Base-by-base conservation (phyloP, 2,888 invertebrate genomes). In the Bembecia ichneumoniformis region DNA sequence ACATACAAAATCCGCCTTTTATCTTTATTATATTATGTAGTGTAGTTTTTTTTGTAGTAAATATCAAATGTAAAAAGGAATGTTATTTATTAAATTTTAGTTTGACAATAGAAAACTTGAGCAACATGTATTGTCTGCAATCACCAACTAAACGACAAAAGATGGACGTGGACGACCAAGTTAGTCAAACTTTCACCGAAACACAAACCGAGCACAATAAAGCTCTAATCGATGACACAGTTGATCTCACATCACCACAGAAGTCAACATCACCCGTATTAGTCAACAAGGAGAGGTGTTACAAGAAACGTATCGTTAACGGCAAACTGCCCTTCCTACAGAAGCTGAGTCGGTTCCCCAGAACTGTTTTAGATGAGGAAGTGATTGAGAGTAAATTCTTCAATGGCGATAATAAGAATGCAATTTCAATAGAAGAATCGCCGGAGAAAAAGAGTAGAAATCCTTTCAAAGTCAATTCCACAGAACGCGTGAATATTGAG, bases 371-470 rank as follows among this genome's bases (percentile, higher is more conserved):
- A 49, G 77, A 76, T 49, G 66, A 73, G 48, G 74, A 80, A 62
- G 69, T 89, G n/a, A 87, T 91, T 3, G 88, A 89, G 59, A 91
- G 91, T 60, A 88, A 89, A 50, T 91, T 90, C 66, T 91, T 91
- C 60, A 68, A 16, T 5, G 13, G 40, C 3, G 40, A 40, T 13
- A n/a, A 10, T 13, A n/a, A 40, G 2, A 40, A 2, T 11, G 3
- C n/a, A 40, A 14, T 7, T 40, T 3, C 40, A 7, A 58, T 69
- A 47, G 68, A 73, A 48, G 71, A 73, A 54, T 74, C 76, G 9
- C 70, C 72, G 0, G 74, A 76, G 35, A 63, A 59, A 49, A 59
- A 52, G 13, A 58, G 17, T n/a, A 62, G 57, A 49, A 71, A 74
- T 58, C 69, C 68, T 0, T 70, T 71, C 45, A 68, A 62, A 60